phyloP scores from a whole-genome alignment of 2,888 invertebrate species.

The Malthinus flaveolus region DNA sequence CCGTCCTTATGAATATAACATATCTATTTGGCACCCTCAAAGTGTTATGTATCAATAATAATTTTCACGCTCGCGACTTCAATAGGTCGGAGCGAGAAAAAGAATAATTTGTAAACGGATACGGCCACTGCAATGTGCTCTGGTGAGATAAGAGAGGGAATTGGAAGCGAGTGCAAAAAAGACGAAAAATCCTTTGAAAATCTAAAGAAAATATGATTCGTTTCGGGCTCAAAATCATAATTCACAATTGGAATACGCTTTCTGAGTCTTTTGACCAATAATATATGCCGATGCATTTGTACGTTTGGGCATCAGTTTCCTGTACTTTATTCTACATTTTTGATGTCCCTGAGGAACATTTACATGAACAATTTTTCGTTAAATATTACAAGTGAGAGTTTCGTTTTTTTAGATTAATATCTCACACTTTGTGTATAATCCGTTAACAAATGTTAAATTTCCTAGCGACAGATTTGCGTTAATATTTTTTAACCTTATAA shows the following conservation, averaged over 20 bases:
- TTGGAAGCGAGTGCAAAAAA: slow-evolving; percentile 30
- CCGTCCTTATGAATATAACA: slow-evolving; percentile 55
- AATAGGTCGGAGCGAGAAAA: slow-evolving; percentile 48
- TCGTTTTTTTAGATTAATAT: not conserved
- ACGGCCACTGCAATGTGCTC: slow-evolving; percentile 45
- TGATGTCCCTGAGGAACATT: slow-evolving; percentile 26
- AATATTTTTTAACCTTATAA: slow-evolving; percentile 53
- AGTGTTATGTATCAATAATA: slow-evolving; percentile 55
- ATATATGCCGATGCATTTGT: slow-evolving; percentile 50
- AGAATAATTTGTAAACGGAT: slow-evolving; percentile 48
- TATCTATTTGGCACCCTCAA: slow-evolving; percentile 57
- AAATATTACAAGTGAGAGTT: not conserved
- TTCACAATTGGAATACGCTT: slow-evolving; percentile 55
- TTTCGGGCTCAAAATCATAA: slow-evolving; percentile 53
- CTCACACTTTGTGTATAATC: slow-evolving; percentile 35
- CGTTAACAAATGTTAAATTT: slow-evolving; percentile 46
- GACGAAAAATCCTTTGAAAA: slow-evolving; percentile 49
- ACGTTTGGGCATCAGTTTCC: slow-evolving; percentile 37
- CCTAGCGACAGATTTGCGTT: slow-evolving; percentile 48
- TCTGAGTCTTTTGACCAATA: slow-evolving; percentile 55
- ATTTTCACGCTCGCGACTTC: slow-evolving; percentile 52
- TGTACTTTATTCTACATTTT: slow-evolving; percentile 31
- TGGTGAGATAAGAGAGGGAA: slow-evolving; percentile 38
- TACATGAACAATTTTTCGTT: slow-evolving; percentile 26
- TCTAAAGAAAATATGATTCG: slow-evolving; percentile 56